Evolutionary conservation across 2,113 vertebrate genomes (phyloP), one percentile per base, ranked within the genome.

Genomic region (Tragulus kanchil): DNA sequence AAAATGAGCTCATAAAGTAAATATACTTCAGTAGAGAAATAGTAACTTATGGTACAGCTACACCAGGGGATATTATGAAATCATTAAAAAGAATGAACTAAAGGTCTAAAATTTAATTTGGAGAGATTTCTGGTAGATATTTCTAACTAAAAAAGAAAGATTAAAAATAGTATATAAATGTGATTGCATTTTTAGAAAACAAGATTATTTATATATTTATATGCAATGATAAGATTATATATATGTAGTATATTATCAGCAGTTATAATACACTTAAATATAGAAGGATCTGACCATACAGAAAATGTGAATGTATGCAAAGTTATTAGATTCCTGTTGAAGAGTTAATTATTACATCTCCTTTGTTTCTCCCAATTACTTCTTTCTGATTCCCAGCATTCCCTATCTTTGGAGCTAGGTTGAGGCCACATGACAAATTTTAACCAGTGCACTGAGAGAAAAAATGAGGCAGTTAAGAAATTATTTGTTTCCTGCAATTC

Each of bases 391-490:
- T 54, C 45, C 48, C 31, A 62, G 50, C 48, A 87, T 50, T 82
- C 61, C 45, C 36, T 45, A 61, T 59, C 31, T 73, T 19, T 85
- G 89, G 56, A 42, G 62, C 62, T 64, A 85, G 2, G 13, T 9
- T 95, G 36, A 48, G 71, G 64, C 17, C 85, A 73, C 19, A 9
- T 64, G 58, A 45, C 62, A 85, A 89, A 6, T 64, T 73, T 69
- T 93, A 58, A 52, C 71, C 79, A 81, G 65, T 14, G 25, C 14
- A 26, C 11, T 59, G 3, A 52, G 64, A 65, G 62, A 58, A 59
- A 81, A 87, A 93, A 82, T 86, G n/a, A 85, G 19, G 19, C 45
- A 28, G 11, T 65, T 89, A 52, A 71, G 31, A 93, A 85, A 81
- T 75, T 19, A 64, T 54, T 31, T 36, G 11, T 28, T 59, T 90